Percentiles rank a stretch among this genome's conserved stretches.
Evolutionary conservation across 2,888 invertebrate genomes (phyloP).

Genomic region (Digitonthophagus gazella): DNA sequence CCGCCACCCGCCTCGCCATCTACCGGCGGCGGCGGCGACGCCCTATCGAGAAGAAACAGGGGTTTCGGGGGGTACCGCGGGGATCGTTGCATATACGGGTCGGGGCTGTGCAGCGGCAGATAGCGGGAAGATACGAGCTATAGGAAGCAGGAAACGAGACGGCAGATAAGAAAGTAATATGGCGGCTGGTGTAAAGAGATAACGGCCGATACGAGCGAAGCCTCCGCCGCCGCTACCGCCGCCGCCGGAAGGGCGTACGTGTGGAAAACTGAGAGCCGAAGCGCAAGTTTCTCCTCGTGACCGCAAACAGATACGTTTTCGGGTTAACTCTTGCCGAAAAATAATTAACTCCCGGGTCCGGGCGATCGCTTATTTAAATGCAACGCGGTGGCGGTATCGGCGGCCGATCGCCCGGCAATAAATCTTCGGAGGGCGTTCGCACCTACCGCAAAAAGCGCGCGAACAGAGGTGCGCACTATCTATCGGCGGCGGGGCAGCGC

Average conservation of each 20-base stretch:
- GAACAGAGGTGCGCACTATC: slow-evolving; percentile 30
- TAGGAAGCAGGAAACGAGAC: slow-evolving; percentile 51
- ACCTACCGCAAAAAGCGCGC: neutral
- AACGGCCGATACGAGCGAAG: slow-evolving; percentile 47
- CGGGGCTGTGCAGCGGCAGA: slow-evolving; percentile 44
- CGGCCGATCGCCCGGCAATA: neutral
- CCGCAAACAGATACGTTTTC: neutral
- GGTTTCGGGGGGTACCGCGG: slow-evolving; percentile 1
- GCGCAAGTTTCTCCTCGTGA: neutral
- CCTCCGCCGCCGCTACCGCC: slow-evolving; percentile 26
- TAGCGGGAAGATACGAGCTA: slow-evolving; percentile 49
- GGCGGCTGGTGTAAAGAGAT: slow-evolving; percentile 49
- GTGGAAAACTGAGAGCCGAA: slow-evolving; percentile 2
- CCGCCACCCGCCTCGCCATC: neutral
- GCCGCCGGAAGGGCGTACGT: slow-evolving; percentile 2
- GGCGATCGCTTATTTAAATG: neutral
- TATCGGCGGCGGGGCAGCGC: slow-evolving; percentile 31
- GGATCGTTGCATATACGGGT: slow-evolving; percentile 19
- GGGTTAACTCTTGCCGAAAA: neutral
- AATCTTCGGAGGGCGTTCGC: neutral
- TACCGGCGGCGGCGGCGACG: neutral
- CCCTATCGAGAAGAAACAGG: neutral
- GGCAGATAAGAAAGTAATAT: slow-evolving; percentile 51
- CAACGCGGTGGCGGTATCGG: neutral
- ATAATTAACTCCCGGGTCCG: neutral